Evolutionary conservation across 1,140 invertebrate genomes (phyloP), one percentile per base, ranked within the genome.

Genomic region (Drosophila miranda): DNA sequence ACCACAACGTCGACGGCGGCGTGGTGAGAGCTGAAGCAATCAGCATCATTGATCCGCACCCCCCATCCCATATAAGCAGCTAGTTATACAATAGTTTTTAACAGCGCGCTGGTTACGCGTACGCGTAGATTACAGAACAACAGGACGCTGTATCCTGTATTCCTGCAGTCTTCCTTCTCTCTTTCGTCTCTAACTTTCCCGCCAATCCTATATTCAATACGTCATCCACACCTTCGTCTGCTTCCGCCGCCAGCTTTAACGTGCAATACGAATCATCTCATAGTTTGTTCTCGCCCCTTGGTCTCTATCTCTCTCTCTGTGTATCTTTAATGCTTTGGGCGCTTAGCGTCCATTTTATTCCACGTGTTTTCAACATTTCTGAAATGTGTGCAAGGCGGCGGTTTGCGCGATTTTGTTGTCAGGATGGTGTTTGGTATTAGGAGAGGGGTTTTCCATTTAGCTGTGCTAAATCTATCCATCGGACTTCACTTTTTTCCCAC

Each of bases 181-280:
- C 21, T 58, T 50, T 52, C 55, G 56, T 50, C 42, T 42, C 28
- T 63, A n/a, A 30, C 34, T 26, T 26, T 55, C 21, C 26, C 19
- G 3, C 34, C 44, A 55, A 53, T 60, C 49, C 30, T 23, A 55
- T 38, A 11, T 13, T 23, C 8, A 46, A 41, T n/a, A 56, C 34
- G 11, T 68, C 42, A 21, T 30, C 30, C 30, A 9, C 8, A 30
- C 8, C 23, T 55, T 43, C 38, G 53, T 45, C 48, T 50, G 59
- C 43, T 13, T 38, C 34, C 76, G 62, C 61, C 76, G 64, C 61
- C 66, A 70, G 55, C 64, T 71, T 81, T 61, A 66, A 86, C 73
- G 81, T 84, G 81, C 81, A 84, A 84, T 84, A 84, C 74, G 50
- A 75, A 75, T 52, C 82, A 86, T 84, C 81, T 84, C 81, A 84